Evolutionary conservation across 2,888 invertebrate genomes (phyloP).

Genomic region (Periphyllus acericola): DNA sequence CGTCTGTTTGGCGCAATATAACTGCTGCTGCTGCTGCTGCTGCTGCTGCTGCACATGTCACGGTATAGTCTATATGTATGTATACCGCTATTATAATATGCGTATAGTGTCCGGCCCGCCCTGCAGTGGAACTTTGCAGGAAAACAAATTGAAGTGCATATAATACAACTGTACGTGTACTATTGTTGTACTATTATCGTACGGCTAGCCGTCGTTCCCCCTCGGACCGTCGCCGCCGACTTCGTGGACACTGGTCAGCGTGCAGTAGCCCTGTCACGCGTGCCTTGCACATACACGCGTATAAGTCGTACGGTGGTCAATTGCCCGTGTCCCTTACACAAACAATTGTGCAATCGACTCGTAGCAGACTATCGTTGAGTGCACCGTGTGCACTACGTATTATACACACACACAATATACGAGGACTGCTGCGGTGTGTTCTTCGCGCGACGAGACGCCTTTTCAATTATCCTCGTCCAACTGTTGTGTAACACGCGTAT

Average conservation of each 20-base stretch:
- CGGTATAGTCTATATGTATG: too few relatives aligned
- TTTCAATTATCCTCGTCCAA: constrained; percentile 54
- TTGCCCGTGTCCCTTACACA: constrained; percentile 60
- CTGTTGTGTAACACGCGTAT: constrained; percentile 25
- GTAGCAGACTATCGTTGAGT: neutral
- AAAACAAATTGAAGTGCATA: constrained; percentile 37
- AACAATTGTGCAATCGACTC: constrained; percentile 51
- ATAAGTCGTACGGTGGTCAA: constrained; percentile 32
- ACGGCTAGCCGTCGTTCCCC: neutral
- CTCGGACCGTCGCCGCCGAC: neutral
- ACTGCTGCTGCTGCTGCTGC: too few relatives aligned
- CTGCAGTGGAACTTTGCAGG: neutral
- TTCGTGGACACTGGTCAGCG: constrained; percentile 51
- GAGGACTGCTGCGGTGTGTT: neutral
- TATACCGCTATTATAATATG: neutral
- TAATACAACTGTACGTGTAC: neutral
- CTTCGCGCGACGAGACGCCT: neutral
- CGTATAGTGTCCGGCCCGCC: neutral
- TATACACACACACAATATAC: neutral
- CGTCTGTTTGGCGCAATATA: too few relatives aligned
- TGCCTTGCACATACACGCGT: neutral
- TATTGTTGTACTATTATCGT: neutral
- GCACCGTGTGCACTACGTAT: neutral
- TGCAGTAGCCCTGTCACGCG: neutral
- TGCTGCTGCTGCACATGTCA: neutral